Conservation (phyloP, 1,140 invertebrate genomes). For the Rhysida immarginata region DNA sequence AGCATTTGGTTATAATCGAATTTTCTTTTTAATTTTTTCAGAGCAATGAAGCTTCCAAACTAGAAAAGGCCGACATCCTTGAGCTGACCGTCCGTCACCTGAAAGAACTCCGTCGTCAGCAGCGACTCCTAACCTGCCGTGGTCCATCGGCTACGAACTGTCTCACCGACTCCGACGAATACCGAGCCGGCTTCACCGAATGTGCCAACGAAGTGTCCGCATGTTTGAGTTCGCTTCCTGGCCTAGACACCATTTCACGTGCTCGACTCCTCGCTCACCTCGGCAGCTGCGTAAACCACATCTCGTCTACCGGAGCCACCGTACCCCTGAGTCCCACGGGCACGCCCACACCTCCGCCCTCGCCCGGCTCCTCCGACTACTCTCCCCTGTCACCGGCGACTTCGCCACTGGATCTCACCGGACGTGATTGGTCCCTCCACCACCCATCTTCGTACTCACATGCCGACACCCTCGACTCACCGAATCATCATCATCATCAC, state of each 20-base stretch:
- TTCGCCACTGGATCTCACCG: neutral
- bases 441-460: too few relatives aligned
- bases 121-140: neutral
- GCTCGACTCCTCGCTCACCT: conserved; percentile 75
- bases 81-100: conserved; percentile 85
- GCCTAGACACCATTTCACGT: conserved; percentile 65
- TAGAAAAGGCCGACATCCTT: conserved; percentile 93
- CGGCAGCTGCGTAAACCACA: neutral
- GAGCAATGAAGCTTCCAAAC: conserved; percentile 55
- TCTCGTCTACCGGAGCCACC: too few relatives aligned
- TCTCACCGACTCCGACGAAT: conserved; percentile 24
- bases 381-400: neutral
- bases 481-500: too few relatives aligned
- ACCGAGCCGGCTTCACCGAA: conserved; percentile 77
- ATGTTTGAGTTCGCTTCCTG: conserved; percentile 65
- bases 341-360: neutral
- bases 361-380: neutral
- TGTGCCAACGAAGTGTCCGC: conserved; percentile 82
- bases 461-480: too few relatives aligned
- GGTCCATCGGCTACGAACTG: neutral
- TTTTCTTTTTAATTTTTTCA: conserved; percentile 6
- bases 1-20: neutral
- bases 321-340: neutral
- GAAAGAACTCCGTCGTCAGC: conserved; percentile 48
- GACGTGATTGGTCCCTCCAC: too few relatives aligned